A percentile compares a stretch with the other conserved stretches of the same genome.
These are phyloP conservation scores for Neoitamus cyanurus DNA, from an alignment of 2,888 invertebrate species.

Conservation along the genomic window DNA sequence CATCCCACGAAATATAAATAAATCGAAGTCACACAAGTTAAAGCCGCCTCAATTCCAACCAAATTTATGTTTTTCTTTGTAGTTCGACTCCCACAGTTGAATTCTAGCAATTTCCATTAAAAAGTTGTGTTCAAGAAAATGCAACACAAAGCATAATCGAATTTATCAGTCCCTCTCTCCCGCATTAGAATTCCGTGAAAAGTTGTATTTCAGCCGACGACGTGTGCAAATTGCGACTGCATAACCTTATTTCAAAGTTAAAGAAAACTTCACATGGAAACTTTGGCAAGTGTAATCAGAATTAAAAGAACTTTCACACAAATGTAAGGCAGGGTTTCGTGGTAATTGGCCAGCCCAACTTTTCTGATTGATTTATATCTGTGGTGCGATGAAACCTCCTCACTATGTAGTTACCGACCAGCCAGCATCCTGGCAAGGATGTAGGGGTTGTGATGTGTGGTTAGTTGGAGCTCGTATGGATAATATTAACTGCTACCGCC, in stretches of 20 bases:
- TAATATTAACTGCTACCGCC: background rate
- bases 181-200: no score
- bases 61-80: background rate
- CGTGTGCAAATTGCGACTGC: background rate
- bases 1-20: background rate
- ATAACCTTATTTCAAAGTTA: slow-evolving; percentile 30
- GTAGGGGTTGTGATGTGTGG: background rate
- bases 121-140: background rate
- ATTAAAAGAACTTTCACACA: slow-evolving; percentile 13
- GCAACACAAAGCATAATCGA: background rate
- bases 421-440: background rate
- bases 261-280: slow-evolving; percentile 17
- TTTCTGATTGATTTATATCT: background rate
- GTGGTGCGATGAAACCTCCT: background rate
- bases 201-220: no score
- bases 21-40: background rate
- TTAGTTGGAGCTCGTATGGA: background rate
- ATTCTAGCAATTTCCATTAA: background rate
- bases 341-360: background rate
- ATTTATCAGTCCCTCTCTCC: no score
- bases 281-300: background rate
- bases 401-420: background rate
- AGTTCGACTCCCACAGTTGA: no score
- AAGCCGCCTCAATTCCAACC: background rate
- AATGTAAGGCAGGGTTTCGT: background rate